Conservation (phyloP, 1,140 invertebrate genomes). For the Calephelis nemesis region DNA sequence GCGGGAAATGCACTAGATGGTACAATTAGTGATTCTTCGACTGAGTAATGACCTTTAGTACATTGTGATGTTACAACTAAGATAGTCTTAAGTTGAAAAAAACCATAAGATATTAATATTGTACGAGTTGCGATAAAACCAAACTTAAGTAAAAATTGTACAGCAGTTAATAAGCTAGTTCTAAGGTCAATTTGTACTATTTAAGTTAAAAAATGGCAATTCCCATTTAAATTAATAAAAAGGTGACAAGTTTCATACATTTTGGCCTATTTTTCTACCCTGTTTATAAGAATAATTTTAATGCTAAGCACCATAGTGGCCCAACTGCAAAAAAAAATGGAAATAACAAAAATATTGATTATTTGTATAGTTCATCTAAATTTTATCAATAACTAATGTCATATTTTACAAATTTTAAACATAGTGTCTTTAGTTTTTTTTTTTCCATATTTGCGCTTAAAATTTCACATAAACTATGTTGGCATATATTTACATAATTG, state of each 20-base stretch:
- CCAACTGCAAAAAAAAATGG: constrained; percentile 8
- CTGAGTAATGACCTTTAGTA: not conserved
- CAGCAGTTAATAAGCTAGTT: constrained; percentile 11
- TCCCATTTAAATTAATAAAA: constrained; percentile 1
- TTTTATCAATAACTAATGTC: constrained; percentile 15
- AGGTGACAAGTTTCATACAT: not conserved
- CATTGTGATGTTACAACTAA: not conserved
- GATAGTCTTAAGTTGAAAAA: not conserved
- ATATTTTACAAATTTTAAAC: constrained; percentile 15
- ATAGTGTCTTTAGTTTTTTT: not conserved
- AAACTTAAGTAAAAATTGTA: not conserved
- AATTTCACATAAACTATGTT: constrained; percentile 9
- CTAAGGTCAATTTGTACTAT: not conserved
- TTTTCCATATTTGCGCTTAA: not conserved
- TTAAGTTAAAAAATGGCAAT: not conserved
- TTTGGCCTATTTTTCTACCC: not conserved
- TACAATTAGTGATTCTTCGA: constrained; percentile 3
- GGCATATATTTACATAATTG: constrained; percentile 15
- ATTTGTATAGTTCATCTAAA: constrained; percentile 18
- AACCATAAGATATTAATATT: not conserved
- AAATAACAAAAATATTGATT: constrained; percentile 15
- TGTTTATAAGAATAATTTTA: not conserved
- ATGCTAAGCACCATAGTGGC: constrained; percentile 11
- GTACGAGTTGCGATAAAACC: not conserved
- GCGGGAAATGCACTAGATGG: constrained; percentile 6